phyloP scores from a whole-genome alignment of 2,797 vertebrate species.

The Carapus acus region DNA sequence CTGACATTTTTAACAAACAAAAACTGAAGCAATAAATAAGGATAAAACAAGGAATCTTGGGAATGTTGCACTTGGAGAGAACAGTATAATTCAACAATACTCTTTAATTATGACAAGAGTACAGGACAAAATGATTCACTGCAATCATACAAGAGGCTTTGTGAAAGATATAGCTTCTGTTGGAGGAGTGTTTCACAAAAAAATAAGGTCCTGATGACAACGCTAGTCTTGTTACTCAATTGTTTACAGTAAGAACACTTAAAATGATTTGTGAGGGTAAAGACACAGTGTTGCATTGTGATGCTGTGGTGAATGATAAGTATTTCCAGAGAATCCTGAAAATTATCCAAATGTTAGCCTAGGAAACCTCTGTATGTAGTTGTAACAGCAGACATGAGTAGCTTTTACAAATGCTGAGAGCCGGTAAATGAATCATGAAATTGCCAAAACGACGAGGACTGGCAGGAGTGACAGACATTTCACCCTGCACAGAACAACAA shows the following conservation, averaged over 20 bases:
- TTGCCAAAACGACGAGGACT: background rate
- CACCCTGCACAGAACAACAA: background rate
- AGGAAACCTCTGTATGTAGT: background rate
- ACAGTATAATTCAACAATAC: conserved; percentile 10
- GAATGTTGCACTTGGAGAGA: conserved; percentile 19
- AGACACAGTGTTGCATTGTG: conserved; percentile 23
- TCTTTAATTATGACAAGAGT: conserved; percentile 11
- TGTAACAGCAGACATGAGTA: no score
- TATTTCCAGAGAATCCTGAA: conserved; percentile 38
- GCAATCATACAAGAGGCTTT: conserved; percentile 24
- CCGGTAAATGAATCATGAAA: background rate
- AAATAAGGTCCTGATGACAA: conserved; percentile 19
- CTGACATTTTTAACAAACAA: conserved; percentile 16
- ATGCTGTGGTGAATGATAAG: conserved; percentile 56
- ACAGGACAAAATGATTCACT: conserved; percentile 27
- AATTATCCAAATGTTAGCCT: background rate
- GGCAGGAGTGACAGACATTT: background rate
- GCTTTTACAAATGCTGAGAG: background rate
- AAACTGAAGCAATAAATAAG: conserved; percentile 44
- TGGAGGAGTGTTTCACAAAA: conserved; percentile 4
- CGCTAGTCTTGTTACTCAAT: conserved; percentile 6
- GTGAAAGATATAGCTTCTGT: conserved; percentile 13
- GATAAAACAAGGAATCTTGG: conserved; percentile 22
- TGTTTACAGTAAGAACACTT: conserved; percentile 62
- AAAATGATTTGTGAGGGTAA: conserved; percentile 34